Conservation (phyloP, 2,797 vertebrate genomes). For the Protosalanx chinensis region DNA sequence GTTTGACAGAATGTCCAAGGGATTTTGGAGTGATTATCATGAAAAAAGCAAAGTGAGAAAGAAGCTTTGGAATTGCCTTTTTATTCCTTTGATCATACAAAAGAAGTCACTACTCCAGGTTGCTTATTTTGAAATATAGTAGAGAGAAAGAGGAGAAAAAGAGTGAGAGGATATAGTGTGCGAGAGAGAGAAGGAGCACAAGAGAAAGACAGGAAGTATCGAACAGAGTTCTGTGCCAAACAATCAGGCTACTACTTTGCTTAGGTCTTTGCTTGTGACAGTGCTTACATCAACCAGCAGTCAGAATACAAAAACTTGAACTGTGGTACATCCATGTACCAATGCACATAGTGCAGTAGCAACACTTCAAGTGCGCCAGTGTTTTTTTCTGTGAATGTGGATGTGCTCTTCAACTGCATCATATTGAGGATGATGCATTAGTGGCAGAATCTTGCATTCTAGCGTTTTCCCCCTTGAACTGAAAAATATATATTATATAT, state of each 20-base stretch:
- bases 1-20: neutral
- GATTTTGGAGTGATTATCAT: conserved; percentile 5
- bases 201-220: neutral
- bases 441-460: neutral
- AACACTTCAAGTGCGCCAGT: no score
- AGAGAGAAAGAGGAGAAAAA: neutral
- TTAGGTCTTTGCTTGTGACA: no score
- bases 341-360: no score
- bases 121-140: neutral
- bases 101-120: neutral
- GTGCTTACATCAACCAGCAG: no score
- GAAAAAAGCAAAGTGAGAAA: conserved; percentile 3
- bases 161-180: neutral
- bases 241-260: no score
- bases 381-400: no score
- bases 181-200: no score
- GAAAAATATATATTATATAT: neutral
- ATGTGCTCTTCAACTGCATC: neutral
- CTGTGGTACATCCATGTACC: no score
- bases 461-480: neutral
- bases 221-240: neutral
- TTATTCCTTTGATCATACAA: neutral
- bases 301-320: no score
- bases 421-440: neutral
- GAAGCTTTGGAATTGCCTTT: neutral